Base-by-base conservation (phyloP, 92 coral and sea anemone genomes). In the Micromussa lordhowensis region DNA sequence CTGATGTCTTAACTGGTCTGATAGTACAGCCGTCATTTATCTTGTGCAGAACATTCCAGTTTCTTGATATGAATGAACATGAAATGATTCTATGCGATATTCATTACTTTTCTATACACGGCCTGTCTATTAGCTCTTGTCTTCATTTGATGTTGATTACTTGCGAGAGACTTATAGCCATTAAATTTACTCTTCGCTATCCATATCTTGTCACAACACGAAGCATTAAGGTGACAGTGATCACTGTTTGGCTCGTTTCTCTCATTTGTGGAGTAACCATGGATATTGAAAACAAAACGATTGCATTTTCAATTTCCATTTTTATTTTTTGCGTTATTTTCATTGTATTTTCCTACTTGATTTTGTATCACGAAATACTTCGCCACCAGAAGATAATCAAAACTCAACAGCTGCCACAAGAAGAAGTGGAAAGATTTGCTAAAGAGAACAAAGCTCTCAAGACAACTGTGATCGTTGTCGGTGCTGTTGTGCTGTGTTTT, bases 1-100 rank as follows among this genome's bases (percentile, higher is more conserved):
- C 82, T 28, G 82, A 85, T 30, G 73, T 30, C 14, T 68, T 68
- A 30, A 68, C 35, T 21, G 71, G 71, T 66, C 71, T 66, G 16
- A 24, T 9, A 9, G 34, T 11, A 0, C 73, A 68, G 73, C 73
- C 73, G 9, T 26, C 29, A 35, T 68, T 68, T 68, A 68, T 68
- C 36, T 17, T 68, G 73, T 68, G 73, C 17, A 28, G 13, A 68
- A 68, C 1, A 28, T 10, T 68, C 3, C 17, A 68, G 19, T 68
- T 68, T 28, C 73, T 68, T 68, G 34, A 17, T 30, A 68, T 30
- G 31, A 26, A 30, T 17, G 5, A 30, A 1, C 0, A n/a, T 29
- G 73, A 68, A 15, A 14, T 11, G 9, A 30, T 17, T 6, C 8
- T 58, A 3, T 22, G 24, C 24, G 9, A 11, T 26, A 28, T 9